Percentiles rank a stretch among this genome's conserved stretches.
Evolutionary conservation across 2,888 invertebrate species (phyloP).

Genomic region (Amphipyra tragopoginis): DNA sequence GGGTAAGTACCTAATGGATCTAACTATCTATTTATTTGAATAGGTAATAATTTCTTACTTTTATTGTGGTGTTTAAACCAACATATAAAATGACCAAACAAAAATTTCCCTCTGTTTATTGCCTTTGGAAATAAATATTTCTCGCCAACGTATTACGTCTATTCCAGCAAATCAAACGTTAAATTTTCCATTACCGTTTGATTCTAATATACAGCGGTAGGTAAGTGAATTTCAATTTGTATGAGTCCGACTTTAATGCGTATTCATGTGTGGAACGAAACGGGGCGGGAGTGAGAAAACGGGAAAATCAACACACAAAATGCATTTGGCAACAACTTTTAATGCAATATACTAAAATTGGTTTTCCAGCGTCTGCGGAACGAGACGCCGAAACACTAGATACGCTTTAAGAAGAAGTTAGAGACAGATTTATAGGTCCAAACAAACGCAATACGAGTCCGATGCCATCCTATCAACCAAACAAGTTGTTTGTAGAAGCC

Average conservation of each 20-base stretch:
- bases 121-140: slow-evolving; percentile 1
- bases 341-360: slow-evolving; percentile 86
- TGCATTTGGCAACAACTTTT: slow-evolving; percentile 86
- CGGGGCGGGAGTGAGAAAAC: slow-evolving; percentile 46
- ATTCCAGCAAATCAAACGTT: slow-evolving; percentile 25
- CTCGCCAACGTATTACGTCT: slow-evolving; percentile 1
- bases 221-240: slow-evolving; percentile 53
- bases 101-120: too few relatives aligned
- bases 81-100: too few relatives aligned
- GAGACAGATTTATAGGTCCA: slow-evolving; percentile 86
- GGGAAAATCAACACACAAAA: slow-evolving; percentile 70
- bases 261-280: slow-evolving; percentile 52
- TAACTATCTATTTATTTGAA: neutral
- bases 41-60: too few relatives aligned
- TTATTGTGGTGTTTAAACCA: too few relatives aligned
- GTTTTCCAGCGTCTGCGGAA: slow-evolving; percentile 80
- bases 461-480: slow-evolving; percentile 78
- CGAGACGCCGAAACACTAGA: slow-evolving; percentile 81
- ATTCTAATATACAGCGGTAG: slow-evolving; percentile 43
- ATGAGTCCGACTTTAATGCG: slow-evolving; percentile 46
- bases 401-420: slow-evolving; percentile 85
- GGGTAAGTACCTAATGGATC: neutral
- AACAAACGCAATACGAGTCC: slow-evolving; percentile 79
- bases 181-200: slow-evolving; percentile 43
- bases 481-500: slow-evolving; percentile 82